phyloP scores from a whole-genome alignment of 2,113 vertebrate genomes.

The Phocoena phocoena region DNA sequence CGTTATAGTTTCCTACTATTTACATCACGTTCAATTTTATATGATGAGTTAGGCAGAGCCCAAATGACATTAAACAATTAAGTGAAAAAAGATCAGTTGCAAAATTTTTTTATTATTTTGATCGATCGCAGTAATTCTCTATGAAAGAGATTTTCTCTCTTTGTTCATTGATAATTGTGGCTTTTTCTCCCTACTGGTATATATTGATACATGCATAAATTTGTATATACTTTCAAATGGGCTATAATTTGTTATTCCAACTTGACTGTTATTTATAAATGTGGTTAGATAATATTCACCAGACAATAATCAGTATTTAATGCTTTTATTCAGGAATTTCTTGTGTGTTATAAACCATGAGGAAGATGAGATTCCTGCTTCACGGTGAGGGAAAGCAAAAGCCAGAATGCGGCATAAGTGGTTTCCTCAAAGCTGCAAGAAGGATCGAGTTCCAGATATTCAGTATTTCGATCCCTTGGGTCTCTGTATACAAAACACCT shows the following conservation, averaged over 20 bases:
- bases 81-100: not conserved
- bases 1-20: not conserved
- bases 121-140: not conserved
- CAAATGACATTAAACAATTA: not conserved
- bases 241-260: not conserved
- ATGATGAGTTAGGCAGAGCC: not conserved
- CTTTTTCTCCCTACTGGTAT: not conserved
- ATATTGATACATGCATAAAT: not conserved
- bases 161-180: not conserved
- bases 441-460: not conserved
- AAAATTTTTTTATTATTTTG: not conserved
- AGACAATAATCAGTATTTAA: not conserved
- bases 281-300: not conserved
- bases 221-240: not conserved
- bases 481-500: not conserved
- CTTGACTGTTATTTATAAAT: not conserved
- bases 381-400: not conserved
- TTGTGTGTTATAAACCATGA: not conserved
- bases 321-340: not conserved
- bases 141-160: slow-evolving; percentile 3
- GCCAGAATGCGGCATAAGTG: not conserved
- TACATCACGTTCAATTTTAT: not conserved
- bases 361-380: not conserved
- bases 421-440: not conserved
- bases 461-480: not conserved